A percentile compares a stretch with the other conserved stretches of the same genome.
Evolutionary conservation across 53 echinoderm and acorn worm species (phyloP).

Genomic region (Pentamera pediparva): DNA sequence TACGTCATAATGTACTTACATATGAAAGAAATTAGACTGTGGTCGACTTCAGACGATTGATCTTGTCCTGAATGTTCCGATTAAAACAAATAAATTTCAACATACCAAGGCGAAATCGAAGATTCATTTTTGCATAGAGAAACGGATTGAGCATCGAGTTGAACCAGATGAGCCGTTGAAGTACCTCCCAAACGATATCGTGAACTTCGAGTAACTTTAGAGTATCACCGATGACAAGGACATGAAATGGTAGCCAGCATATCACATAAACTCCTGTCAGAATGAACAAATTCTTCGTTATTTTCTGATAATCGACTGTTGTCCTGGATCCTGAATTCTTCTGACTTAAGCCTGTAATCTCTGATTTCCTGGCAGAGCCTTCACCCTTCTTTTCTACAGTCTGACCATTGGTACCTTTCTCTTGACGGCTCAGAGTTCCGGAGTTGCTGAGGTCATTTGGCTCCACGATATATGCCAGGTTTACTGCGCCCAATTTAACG

Average conservation of each 20-base stretch:
- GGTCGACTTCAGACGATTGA: background rate
- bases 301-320: too few species aligned
- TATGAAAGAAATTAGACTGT: too few species aligned
- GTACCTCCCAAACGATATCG: constrained; percentile 34
- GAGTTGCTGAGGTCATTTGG: too few species aligned
- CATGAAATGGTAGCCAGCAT: constrained; percentile 50
- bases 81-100: constrained; percentile 32
- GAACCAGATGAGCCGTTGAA: constrained; percentile 56
- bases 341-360: too few species aligned
- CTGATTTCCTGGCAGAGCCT: too few species aligned
- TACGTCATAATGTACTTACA: too few species aligned
- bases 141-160: constrained; percentile 68
- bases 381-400: too few species aligned
- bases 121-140: constrained; percentile 55
- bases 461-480: too few species aligned
- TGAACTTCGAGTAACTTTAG: background rate
- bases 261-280: constrained; percentile 42
- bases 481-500: too few species aligned
- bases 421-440: too few species aligned
- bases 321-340: too few species aligned
- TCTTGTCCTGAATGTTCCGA: background rate
- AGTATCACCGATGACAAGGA: constrained; percentile 3
- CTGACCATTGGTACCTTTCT: too few species aligned
- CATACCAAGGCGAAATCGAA: constrained; percentile 47
- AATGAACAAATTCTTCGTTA: constrained; percentile 43